Evolutionary conservation across 2,888 invertebrate genomes (phyloP).

Genomic region (Pristionchus arcanus): DNA sequence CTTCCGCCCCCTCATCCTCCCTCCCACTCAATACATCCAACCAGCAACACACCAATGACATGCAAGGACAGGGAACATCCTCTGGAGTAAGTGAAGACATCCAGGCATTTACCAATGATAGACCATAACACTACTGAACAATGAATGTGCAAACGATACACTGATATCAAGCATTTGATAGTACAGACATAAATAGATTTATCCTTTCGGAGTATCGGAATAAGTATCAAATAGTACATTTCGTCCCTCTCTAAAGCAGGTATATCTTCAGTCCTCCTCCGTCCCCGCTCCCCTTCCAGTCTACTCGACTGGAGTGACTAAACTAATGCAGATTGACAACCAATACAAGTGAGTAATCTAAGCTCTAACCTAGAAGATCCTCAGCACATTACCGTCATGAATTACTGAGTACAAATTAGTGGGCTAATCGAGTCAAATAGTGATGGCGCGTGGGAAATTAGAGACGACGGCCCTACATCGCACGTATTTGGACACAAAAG

Average conservation of each 20-base stretch:
- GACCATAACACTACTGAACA: background rate
- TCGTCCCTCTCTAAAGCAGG: background rate
- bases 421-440: too few relatives aligned
- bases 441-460: too few relatives aligned
- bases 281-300: constrained; percentile 36
- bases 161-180: too few relatives aligned
- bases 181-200: too few relatives aligned
- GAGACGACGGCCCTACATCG: background rate
- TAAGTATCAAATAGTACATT: background rate
- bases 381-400: background rate
- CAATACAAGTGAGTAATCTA: constrained; percentile 52
- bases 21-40: background rate
- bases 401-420: background rate
- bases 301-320: constrained; percentile 52
- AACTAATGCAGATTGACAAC: constrained; percentile 51
- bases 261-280: constrained; percentile 14
- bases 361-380: background rate
- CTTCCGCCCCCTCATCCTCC: background rate
- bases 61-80: background rate
- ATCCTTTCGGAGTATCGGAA: too few relatives aligned
- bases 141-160: too few relatives aligned
- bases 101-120: too few relatives aligned
- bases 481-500: background rate
- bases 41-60: background rate
- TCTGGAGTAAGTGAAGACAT: background rate